Conservation (phyloP, 2,888 invertebrate species). For the Drosophila peninsularis region DNA sequence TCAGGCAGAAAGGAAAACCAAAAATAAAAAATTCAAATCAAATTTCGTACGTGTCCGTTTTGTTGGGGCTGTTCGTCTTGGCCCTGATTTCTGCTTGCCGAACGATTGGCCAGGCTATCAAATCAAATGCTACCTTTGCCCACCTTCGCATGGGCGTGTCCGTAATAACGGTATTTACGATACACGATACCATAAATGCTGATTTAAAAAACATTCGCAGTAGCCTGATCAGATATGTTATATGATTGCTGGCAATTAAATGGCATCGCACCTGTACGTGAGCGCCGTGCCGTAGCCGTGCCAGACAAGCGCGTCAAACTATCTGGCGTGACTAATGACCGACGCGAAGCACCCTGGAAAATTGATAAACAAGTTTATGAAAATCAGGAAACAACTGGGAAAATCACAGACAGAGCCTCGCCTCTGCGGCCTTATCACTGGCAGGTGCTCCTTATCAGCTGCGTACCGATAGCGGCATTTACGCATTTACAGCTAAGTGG, state of each 20-base stretch:
- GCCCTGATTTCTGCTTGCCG: constrained; percentile 31
- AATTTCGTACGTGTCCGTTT: constrained; percentile 62
- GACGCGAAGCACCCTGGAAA: constrained; percentile 5
- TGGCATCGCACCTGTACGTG: constrained; percentile 31
- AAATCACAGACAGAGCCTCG: constrained; percentile 3
- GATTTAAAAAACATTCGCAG: constrained; percentile 58
- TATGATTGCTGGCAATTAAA: constrained; percentile 62
- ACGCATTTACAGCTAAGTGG: neutral
- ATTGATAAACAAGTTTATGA: constrained; percentile 25
- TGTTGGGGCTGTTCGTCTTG: constrained; percentile 16
- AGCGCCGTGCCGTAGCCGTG: constrained; percentile 1
- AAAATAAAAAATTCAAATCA: constrained; percentile 56
- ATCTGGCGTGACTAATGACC: constrained; percentile 20
- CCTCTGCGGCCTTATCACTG: constrained; percentile 11
- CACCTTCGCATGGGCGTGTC: constrained; percentile 19
- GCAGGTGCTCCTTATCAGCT: constrained; percentile 29
- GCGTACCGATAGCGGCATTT: constrained; percentile 19
- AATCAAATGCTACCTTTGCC: constrained; percentile 49
- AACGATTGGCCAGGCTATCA: constrained; percentile 54
- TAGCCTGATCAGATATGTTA: constrained; percentile 33
- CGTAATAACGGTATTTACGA: constrained; percentile 68
- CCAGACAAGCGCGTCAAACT: constrained; percentile 12
- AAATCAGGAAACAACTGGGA: constrained; percentile 12
- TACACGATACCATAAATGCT: constrained; percentile 57
- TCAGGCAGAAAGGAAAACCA: constrained; percentile 8